Conservation (phyloP, 2,888 invertebrate species). For the Leucophenga maculata region DNA sequence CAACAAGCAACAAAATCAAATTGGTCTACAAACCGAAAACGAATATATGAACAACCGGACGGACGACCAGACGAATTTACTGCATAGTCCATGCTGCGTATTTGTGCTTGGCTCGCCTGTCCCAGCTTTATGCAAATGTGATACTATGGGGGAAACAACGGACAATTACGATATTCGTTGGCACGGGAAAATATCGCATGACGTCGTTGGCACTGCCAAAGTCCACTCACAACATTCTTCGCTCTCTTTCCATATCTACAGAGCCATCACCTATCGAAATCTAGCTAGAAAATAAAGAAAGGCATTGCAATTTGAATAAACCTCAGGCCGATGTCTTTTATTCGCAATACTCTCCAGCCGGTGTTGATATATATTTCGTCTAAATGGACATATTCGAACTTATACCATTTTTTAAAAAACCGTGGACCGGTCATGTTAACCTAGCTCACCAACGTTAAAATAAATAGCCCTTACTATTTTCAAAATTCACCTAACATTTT, state of each 20-base stretch:
- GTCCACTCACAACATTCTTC: neutral
- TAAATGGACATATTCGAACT: no score
- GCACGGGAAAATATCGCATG: conserved; percentile 9
- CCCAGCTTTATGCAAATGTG: conserved; percentile 11
- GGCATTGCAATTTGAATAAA: no score
- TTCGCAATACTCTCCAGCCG: neutral
- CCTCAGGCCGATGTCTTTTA: neutral
- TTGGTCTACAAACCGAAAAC: neutral
- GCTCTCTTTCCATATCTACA: no score
- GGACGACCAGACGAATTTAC: no score
- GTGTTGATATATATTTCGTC: neutral
- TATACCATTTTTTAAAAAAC: no score
- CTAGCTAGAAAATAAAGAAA: no score
- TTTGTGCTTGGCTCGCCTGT: neutral
- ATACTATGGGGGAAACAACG: conserved; percentile 10
- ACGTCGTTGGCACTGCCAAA: neutral
- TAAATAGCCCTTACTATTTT: no score
- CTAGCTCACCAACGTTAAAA: no score
- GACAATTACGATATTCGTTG: conserved; percentile 1
- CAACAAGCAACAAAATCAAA: conserved; percentile 26
- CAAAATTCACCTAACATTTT: no score
- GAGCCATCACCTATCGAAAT: no score
- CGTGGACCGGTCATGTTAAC: no score
- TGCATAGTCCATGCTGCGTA: no score
- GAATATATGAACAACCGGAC: neutral